These are phyloP conservation scores for Salvelinus alpinus DNA, from an alignment of 2,113 vertebrate species.

Conservation along the genomic window DNA sequence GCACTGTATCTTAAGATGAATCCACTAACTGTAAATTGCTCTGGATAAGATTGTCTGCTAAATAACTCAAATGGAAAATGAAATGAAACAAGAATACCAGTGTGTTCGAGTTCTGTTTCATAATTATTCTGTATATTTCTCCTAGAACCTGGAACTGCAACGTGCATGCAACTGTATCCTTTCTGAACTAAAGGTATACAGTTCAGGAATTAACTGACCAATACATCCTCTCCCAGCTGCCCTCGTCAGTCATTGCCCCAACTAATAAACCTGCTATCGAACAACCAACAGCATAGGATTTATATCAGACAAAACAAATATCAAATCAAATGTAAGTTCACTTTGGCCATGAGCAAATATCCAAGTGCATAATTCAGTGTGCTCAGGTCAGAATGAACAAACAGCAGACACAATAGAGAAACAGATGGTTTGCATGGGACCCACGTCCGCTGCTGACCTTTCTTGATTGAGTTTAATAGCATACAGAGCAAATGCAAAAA, in stretches of 20 bases:
- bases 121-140: not conserved
- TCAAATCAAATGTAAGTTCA: constrained; percentile 23
- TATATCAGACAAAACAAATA: constrained; percentile 8
- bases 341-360: constrained; percentile 9
- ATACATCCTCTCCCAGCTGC: not conserved
- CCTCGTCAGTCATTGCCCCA: not conserved
- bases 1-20: no score
- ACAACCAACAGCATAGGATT: constrained; percentile 9
- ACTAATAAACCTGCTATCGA: not conserved
- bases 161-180: not conserved
- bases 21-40: no score
- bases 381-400: constrained; percentile 37
- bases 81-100: not conserved
- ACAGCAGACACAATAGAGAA: constrained; percentile 36
- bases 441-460: constrained; percentile 77
- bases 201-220: not conserved
- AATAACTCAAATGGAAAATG: no score
- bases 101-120: not conserved
- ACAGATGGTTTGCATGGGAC: constrained; percentile 61
- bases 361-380: constrained; percentile 30
- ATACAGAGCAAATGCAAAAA: constrained; percentile 78
- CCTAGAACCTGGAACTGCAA: not conserved
- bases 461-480: constrained; percentile 79
- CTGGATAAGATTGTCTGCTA: no score
- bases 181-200: not conserved